phyloP scores from a whole-genome alignment of 2,797 vertebrate genomes.

The Buphagus erythrorhynchus region DNA sequence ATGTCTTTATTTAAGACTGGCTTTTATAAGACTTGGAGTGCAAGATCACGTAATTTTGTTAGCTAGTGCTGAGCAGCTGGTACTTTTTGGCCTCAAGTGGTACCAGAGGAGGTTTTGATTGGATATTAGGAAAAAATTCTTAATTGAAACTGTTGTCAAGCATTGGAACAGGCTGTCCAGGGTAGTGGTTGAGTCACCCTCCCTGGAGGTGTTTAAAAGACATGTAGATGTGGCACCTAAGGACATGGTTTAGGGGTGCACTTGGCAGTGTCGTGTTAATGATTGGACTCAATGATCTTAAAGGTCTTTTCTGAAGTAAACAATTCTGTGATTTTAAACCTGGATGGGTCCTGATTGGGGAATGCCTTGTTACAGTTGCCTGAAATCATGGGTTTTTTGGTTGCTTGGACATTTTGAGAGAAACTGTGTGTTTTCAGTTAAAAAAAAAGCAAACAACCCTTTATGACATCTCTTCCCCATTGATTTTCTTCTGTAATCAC shows the following conservation, averaged over 20 bases:
- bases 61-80: not conserved
- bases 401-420: not conserved
- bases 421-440: not conserved
- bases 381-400: not conserved
- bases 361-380: not conserved
- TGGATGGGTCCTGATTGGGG: not conserved
- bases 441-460: not conserved
- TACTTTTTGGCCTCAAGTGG: not conserved
- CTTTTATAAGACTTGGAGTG: not conserved
- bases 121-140: not conserved
- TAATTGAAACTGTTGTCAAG: not conserved
- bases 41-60: not conserved
- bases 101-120: not conserved
- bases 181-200: not conserved
- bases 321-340: not conserved
- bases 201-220: not conserved
- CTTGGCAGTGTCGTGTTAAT: not conserved
- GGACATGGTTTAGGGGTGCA: not conserved
- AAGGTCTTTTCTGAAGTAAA: not conserved
- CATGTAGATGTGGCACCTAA: not conserved
- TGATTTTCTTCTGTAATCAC: not conserved
- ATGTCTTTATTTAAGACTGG: not conserved
- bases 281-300: not conserved
- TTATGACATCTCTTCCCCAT: rapidly evolving
- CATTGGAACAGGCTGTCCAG: not conserved